A percentile compares a stretch with the other conserved stretches of the same genome.
Conservation (phyloP, 2,113 vertebrate genomes). For the Gymnobelideus leadbeateri region DNA sequence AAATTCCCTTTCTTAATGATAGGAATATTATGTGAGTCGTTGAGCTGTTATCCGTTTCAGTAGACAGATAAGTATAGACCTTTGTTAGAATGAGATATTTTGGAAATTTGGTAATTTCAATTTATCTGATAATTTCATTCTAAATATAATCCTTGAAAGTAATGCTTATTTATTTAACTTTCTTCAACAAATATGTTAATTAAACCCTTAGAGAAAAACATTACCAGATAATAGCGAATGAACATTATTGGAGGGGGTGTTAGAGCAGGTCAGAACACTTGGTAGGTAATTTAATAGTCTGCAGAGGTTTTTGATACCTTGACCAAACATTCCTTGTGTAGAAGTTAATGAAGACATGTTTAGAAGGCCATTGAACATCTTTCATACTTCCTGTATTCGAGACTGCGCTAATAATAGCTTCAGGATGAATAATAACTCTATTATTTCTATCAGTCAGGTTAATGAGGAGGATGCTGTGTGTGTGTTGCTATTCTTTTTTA, state of each 20-base stretch:
- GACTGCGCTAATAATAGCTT: conserved; percentile 27
- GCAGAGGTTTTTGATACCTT: conserved; percentile 61
- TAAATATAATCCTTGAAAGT: conserved; percentile 63
- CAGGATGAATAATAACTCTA: conserved; percentile 50
- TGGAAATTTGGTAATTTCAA: conserved; percentile 46
- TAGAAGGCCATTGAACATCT: conserved; percentile 58
- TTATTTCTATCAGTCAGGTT: conserved; percentile 35
- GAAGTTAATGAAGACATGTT: conserved; percentile 51
- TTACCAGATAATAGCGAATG: conserved; percentile 40
- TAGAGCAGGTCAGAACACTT: conserved; percentile 50
- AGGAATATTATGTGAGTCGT: conserved; percentile 54
- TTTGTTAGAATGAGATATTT: conserved; percentile 60
- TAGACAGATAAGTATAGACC: conserved; percentile 46
- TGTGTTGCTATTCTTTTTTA: not conserved
- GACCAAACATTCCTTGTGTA: conserved; percentile 30
- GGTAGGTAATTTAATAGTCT: conserved; percentile 60
- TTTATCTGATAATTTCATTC: conserved; percentile 61
- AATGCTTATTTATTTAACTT: conserved; percentile 30
- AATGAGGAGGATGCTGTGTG: conserved; percentile 1
- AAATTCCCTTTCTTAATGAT: conserved; percentile 70
- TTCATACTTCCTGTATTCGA: conserved; percentile 51
- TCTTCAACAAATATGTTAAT: conserved; percentile 57
- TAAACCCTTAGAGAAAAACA: conserved; percentile 59
- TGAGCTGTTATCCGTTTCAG: conserved; percentile 53
- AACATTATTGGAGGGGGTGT: conserved; percentile 39